Evolutionary conservation across 2,113 vertebrate genomes (phyloP).

Genomic region (Callospermophilus lateralis): DNA sequence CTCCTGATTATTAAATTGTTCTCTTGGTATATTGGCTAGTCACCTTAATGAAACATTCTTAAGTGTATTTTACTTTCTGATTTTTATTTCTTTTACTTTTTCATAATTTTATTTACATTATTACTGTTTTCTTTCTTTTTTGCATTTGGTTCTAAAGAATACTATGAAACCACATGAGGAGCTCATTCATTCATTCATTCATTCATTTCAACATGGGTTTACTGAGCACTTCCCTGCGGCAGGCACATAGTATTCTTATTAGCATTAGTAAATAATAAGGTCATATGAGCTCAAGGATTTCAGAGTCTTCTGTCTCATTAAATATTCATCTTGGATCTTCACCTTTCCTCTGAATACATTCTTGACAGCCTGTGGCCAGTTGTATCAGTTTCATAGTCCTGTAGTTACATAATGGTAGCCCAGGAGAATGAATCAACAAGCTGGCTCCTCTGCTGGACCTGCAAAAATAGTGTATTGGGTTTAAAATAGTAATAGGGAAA

Average conservation of each 20-base stretch:
- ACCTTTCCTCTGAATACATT: not conserved
- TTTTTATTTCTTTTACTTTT: not conserved
- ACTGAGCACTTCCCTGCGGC: not conserved
- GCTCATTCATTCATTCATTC: not conserved
- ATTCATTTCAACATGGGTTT: not conserved
- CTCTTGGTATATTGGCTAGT: not conserved
- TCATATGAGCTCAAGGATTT: not conserved
- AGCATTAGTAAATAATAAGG: not conserved
- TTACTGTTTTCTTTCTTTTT: not conserved
- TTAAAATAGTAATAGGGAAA: not conserved
- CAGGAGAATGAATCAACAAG: not conserved
- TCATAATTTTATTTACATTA: not conserved
- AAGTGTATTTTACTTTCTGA: not conserved
- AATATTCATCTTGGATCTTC: not conserved
- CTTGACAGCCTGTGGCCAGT: not conserved
- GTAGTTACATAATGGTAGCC: not conserved
- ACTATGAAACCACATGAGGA: not conserved
- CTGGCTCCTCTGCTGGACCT: not conserved
- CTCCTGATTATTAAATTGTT: not conserved
- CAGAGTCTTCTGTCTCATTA: not conserved
- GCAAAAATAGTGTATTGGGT: not conserved
- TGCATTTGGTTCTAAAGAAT: not conserved
- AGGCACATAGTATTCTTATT: not conserved
- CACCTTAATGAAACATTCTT: not conserved
- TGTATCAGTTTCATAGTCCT: rapidly evolving